These are phyloP conservation scores for Eptesicus fuscus DNA, from an alignment of 2,113 vertebrate species.

Conservation along the genomic window DNA sequence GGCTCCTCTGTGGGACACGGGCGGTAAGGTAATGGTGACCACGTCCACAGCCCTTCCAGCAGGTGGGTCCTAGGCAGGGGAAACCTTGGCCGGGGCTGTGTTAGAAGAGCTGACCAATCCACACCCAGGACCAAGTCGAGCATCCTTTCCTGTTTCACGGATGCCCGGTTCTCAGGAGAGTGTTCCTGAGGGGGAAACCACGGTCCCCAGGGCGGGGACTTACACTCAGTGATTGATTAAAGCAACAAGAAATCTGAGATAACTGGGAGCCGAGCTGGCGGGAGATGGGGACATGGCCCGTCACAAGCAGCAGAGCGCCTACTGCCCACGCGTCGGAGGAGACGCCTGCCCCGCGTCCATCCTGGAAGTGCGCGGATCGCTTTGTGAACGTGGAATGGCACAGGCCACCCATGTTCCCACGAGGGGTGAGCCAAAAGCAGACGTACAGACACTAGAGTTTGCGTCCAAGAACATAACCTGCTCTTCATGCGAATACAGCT, in stretches of 20 bases:
- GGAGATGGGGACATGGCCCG: conserved; percentile 27
- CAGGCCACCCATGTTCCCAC: background rate
- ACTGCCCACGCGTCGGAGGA: background rate
- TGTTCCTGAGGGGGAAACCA: conserved; percentile 44
- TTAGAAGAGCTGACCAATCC: conserved; percentile 61
- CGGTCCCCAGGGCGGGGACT: background rate
- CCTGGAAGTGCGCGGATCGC: conserved; percentile 52
- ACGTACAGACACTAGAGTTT: rapidly evolving
- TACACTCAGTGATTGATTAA: no score
- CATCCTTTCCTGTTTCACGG: conserved; percentile 67
- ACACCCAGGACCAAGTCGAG: conserved; percentile 12
- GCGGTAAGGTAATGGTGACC: background rate
- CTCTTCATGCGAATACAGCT: background rate
- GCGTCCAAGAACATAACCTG: background rate
- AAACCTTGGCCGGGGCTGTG: conserved; percentile 52
- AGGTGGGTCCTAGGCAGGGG: conserved; percentile 51
- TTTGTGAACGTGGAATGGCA: background rate
- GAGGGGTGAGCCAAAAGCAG: background rate
- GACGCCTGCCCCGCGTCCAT: conserved; percentile 14
- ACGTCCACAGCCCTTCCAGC: conserved; percentile 37
- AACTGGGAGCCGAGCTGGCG: conserved; percentile 67
- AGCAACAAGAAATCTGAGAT: no score
- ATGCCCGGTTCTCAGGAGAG: conserved; percentile 56
- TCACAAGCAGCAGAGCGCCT: conserved; percentile 50
- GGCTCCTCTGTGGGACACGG: conserved; percentile 42